A percentile compares a stretch with the other conserved stretches of the same genome.
Conservation (phyloP, 2,888 invertebrate genomes). For the Coecobrya sp. region DNA sequence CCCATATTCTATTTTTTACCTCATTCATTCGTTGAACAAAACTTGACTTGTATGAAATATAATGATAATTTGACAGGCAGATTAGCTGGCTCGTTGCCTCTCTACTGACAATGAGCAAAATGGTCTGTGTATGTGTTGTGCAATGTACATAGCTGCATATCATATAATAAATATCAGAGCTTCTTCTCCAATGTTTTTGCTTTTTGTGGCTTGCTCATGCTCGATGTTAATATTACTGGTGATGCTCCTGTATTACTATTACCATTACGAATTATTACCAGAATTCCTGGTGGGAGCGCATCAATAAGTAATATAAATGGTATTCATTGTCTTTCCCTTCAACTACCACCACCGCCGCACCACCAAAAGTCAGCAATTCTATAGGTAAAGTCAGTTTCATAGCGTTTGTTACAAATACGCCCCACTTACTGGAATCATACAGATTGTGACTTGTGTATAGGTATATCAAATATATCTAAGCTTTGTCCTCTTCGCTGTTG, state of each 20-base stretch:
- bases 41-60: constrained; percentile 68
- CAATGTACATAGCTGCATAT: constrained; percentile 33
- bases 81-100: constrained; percentile 69
- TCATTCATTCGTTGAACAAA: constrained; percentile 37
- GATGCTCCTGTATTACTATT: constrained; percentile 52
- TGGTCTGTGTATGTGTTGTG: not conserved
- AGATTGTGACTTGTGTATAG: too few relatives aligned
- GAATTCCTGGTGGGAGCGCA: constrained; percentile 79
- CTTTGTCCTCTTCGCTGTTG: not conserved
- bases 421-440: constrained; percentile 4
- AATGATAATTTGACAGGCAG: constrained; percentile 77
- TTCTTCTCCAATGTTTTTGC: constrained; percentile 24
- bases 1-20: constrained; percentile 39
- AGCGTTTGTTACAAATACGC: constrained; percentile 15
- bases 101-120: constrained; percentile 43
- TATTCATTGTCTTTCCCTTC: constrained; percentile 76
- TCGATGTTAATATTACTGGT: not conserved
- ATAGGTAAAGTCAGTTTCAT: not conserved
- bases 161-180: constrained; percentile 1
- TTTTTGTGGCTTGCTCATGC: constrained; percentile 23
- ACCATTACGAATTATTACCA: constrained; percentile 70
- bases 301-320: constrained; percentile 82
- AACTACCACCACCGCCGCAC: not conserved
- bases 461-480: not conserved
- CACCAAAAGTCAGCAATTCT: not conserved